Conservation (phyloP, 2,113 vertebrate species). For the Corvus hawaiiensis region DNA sequence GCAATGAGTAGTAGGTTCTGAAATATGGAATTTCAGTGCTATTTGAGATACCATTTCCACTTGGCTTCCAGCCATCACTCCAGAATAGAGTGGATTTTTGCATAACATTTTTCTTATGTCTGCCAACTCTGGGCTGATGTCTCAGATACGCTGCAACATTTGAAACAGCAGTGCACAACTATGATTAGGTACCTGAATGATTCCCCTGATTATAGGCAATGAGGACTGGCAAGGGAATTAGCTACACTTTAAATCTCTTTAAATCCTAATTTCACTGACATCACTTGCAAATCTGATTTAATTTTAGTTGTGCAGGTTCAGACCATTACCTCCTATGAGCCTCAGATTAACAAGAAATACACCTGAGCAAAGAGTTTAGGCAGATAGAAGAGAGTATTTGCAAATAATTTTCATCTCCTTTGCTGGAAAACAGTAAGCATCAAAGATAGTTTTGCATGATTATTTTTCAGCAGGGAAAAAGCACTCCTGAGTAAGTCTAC, state of each 20-base stretch:
- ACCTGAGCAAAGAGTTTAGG: background rate
- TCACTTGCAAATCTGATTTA: background rate
- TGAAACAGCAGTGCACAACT: background rate
- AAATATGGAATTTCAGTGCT: background rate
- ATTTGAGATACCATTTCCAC: background rate
- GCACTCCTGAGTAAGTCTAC: background rate
- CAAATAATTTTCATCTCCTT: background rate
- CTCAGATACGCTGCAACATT: background rate
- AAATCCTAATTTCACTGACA: background rate
- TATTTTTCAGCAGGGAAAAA: background rate
- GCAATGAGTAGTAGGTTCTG: background rate
- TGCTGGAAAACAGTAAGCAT: background rate
- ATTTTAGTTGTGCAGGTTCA: conserved; percentile 6
- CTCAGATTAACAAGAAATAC: background rate
- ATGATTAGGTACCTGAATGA: background rate
- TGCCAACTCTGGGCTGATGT: background rate
- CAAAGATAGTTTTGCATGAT: background rate
- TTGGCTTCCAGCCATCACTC: background rate
- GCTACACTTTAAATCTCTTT: background rate
- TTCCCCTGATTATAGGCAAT: background rate
- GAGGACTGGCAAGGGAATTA: background rate
- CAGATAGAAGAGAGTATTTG: background rate
- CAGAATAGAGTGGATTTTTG: background rate
- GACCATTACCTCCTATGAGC: background rate
- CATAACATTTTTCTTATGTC: background rate